These are phyloP conservation scores for Rallus crepitans DNA, from an alignment of 2,797 vertebrate species.

Conservation along the genomic window DNA sequence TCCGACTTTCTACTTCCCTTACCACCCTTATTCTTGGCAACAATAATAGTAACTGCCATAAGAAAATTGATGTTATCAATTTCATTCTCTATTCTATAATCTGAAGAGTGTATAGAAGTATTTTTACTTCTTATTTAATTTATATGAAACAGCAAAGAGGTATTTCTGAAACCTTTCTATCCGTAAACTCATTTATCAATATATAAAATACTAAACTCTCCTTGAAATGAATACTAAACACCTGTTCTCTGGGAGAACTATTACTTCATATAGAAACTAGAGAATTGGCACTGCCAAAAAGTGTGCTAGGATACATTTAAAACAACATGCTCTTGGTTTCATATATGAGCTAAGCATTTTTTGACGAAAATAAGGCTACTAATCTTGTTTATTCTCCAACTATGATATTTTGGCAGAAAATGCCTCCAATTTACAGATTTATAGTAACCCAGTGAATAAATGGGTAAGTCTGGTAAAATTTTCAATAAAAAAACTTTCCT, in stretches of 20 bases:
- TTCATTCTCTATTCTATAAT: neutral
- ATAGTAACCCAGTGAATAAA: neutral
- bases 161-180: neutral
- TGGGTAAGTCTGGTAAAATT: neutral
- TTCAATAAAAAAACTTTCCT: neutral
- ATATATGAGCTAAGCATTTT: neutral
- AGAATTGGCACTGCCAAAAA: neutral
- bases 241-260: neutral
- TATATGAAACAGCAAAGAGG: neutral
- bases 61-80: neutral
- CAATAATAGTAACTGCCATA: neutral
- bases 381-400: neutral
- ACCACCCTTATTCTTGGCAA: neutral
- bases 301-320: neutral
- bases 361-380: neutral
- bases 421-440: neutral
- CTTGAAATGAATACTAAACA: neutral
- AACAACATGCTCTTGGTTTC: neutral
- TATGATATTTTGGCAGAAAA: neutral
- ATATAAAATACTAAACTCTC: fast-evolving
- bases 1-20: neutral
- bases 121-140: neutral
- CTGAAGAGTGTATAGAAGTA: neutral
- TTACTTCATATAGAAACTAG: neutral
- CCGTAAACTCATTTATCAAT: neutral